Evolutionary conservation across 2,113 vertebrate species (phyloP), one percentile per base, ranked within the genome.

Genomic region (Rhinoptilus africanus): DNA sequence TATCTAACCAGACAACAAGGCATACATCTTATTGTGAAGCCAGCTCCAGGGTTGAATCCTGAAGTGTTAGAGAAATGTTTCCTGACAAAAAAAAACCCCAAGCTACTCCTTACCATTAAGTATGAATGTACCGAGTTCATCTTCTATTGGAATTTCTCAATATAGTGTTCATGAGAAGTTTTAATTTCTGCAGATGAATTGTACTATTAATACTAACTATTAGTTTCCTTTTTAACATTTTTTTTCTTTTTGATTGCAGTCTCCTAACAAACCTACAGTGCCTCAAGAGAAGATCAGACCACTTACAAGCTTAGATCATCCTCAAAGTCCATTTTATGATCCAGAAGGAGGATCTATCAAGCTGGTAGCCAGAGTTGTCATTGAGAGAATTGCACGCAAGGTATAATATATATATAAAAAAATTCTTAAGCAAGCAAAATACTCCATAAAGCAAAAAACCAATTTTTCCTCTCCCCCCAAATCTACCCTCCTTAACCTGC

Each of bases 271-370:
- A 88, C 98, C 98, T 41, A 98, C 98, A 34, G 68, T 98, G 77
- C 99, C 99, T 87, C 99, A 98, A 97, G 99, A 99, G 94, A 99
- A 99, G 98, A 99, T 99, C 91, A 98, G 99, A 67, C 99, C 99
- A 32, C 97, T 99, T 81, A 99, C 99, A 89, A 99, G 99, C 84
- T 97, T 99, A 95, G 99, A 99, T 96, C 99, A 99, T 84, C 99
- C 99, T 57, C 99, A 99, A 89, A 99, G 99, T 96, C 99, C 99
- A n/a, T 99, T 99, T 97, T 99, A 99, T 19, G 99, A 99, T 77
- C 99, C 99, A 51, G 99, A 99, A 94, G 99, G 99, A 50, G 99
- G 99, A 3, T 99, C 99, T 54, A 99, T 99, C 96, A 99, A 98
- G 67, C 98, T 99, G 69, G 99, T 99, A 83, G 99, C 99, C 89